These are phyloP conservation scores for Agraylea sexmaculata DNA, from an alignment of 1,140 invertebrate genomes.

Conservation along the genomic window DNA sequence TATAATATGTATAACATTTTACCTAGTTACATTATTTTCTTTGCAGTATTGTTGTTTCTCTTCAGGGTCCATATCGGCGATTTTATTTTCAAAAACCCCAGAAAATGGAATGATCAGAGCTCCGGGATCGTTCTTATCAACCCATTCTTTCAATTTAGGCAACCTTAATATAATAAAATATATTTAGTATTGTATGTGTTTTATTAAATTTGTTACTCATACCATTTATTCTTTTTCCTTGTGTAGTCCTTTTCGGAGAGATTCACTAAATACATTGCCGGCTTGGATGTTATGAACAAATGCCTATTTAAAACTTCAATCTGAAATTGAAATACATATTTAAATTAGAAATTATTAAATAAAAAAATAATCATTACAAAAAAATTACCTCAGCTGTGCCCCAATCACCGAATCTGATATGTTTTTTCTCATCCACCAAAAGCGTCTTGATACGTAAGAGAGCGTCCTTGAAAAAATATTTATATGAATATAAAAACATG, in stretches of 20 bases:
- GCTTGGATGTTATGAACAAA: constrained; percentile 96
- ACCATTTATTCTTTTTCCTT: constrained; percentile 98
- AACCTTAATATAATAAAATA: constrained; percentile 52
- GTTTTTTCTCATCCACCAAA: constrained; percentile 82
- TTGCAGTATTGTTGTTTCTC: constrained; percentile 67
- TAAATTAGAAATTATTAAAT: constrained; percentile 8
- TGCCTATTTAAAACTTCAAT: constrained; percentile 96
- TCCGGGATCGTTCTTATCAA: constrained; percentile 94
- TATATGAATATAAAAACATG: constrained; percentile 1
- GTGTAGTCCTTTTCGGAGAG: constrained; percentile 97
- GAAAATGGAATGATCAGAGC: constrained; percentile 91
- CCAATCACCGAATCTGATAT: constrained; percentile 88
- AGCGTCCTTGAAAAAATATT: constrained; percentile 57
- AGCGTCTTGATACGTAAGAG: constrained; percentile 77
- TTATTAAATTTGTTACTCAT: constrained; percentile 21
- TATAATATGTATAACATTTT: constrained; percentile 23
- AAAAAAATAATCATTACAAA: constrained; percentile 12
- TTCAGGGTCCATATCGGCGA: constrained; percentile 76
- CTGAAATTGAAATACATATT: constrained; percentile 39
- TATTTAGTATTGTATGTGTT: background rate
- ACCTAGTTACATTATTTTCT: constrained; percentile 72
- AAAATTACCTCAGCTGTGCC: constrained; percentile 78
- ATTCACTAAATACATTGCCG: constrained; percentile 95
- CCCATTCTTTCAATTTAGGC: constrained; percentile 97
- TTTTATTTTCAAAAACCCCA: constrained; percentile 77